Conservation (phyloP, 2,888 invertebrate species). For the Apoda limacodes region DNA sequence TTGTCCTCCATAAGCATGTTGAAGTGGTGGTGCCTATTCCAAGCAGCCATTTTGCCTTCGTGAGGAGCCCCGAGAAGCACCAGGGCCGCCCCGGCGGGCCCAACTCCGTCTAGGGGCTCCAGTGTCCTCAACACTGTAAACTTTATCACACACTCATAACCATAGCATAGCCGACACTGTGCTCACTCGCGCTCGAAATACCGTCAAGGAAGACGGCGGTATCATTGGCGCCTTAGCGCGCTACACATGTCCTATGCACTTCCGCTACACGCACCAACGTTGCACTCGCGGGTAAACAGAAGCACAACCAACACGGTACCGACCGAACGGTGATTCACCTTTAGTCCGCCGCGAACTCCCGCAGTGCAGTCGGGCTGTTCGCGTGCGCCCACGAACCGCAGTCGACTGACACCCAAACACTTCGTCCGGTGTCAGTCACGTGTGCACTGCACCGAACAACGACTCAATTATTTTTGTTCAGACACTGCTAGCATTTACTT, state of each 20-base stretch:
- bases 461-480: slow-evolving; percentile 22
- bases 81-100: slow-evolving; percentile 71
- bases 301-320: slow-evolving; percentile 54
- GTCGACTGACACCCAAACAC: slow-evolving; percentile 62
- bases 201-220: slow-evolving; percentile 51
- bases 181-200: slow-evolving; percentile 53
- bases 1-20: slow-evolving; percentile 77
- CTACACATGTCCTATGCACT: slow-evolving; percentile 62
- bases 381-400: slow-evolving; percentile 47
- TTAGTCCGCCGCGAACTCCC: slow-evolving; percentile 45
- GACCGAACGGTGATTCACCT: slow-evolving; percentile 60
- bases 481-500: too few relatives aligned
- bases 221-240: slow-evolving; percentile 60
- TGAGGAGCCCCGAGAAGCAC: slow-evolving; percentile 71
- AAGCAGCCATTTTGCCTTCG: slow-evolving; percentile 76
- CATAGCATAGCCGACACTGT: slow-evolving; percentile 58
- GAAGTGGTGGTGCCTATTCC: slow-evolving; percentile 81
- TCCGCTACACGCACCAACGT: slow-evolving; percentile 57
- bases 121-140: slow-evolving; percentile 68
- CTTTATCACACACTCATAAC: slow-evolving; percentile 69
- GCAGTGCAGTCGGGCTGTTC: slow-evolving; percentile 56
- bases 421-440: slow-evolving; percentile 54
- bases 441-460: slow-evolving; percentile 43
- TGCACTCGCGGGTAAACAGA: slow-evolving; percentile 64
- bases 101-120: slow-evolving; percentile 74